phyloP scores from a whole-genome alignment of 1,140 invertebrate genomes.

The Choristoneura fumiferana region DNA sequence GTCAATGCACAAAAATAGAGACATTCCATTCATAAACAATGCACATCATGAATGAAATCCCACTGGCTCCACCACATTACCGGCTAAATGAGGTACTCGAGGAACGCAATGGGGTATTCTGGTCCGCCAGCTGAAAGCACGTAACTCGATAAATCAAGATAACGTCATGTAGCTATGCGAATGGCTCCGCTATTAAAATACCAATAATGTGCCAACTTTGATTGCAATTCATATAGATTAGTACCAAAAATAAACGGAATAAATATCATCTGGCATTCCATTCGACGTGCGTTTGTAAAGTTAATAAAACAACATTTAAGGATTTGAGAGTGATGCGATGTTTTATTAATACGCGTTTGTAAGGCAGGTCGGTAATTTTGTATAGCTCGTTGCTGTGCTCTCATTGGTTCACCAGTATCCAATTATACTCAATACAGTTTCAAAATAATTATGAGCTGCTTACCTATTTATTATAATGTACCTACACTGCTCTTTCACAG shows the following conservation, averaged over 20 bases:
- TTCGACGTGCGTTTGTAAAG: conserved; percentile 32
- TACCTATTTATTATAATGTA: too few relatives aligned
- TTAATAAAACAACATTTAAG: conserved; percentile 1
- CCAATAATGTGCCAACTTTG: conserved; percentile 61
- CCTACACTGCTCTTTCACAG: too few relatives aligned
- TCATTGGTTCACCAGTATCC: too few relatives aligned
- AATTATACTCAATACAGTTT: too few relatives aligned
- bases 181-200: conserved; percentile 65
- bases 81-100: conserved; percentile 52
- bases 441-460: too few relatives aligned
- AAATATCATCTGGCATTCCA: conserved; percentile 45
- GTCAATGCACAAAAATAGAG: conserved; percentile 57
- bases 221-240: conserved; percentile 44
- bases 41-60: conserved; percentile 53
- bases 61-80: conserved; percentile 46
- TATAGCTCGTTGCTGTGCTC: too few relatives aligned
- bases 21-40: conserved; percentile 62
- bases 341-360: too few relatives aligned
- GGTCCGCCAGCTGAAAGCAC: conserved; percentile 42
- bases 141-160: conserved; percentile 67
- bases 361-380: too few relatives aligned
- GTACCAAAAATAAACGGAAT: conserved; percentile 41
- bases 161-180: conserved; percentile 64
- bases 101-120: conserved; percentile 42
- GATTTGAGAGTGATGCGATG: too few relatives aligned